Base-by-base conservation (phyloP, 2,113 vertebrate species). In the Spea bombifrons region DNA sequence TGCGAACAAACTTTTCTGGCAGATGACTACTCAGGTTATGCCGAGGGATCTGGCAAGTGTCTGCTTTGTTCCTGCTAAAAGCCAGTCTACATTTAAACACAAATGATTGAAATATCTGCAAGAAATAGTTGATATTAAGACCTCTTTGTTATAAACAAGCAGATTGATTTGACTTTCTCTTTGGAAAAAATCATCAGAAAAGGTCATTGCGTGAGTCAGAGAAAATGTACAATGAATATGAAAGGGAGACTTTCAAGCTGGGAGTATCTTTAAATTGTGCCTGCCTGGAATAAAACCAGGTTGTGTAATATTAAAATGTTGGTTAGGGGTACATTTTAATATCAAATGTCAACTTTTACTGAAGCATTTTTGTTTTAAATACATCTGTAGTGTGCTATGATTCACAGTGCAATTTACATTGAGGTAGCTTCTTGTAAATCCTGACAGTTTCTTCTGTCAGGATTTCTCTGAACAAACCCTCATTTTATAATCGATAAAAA, bases 161-260 rank as follows among this genome's bases (percentile, higher is more conserved):
- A 16, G 76, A 78, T n/a, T 81, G 75, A 74, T 84, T 82, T 84
- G 73, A 81, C 63, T 74, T 82, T 81, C 15, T 83, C 43, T 57
- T 45, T 48, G 78, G 79, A 82, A 81, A 83, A 79, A 75, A 84
- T 75, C 12, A 73, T 75, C 72, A 64, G 50, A 77, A 83, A 85
- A 82, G 65, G 67, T 77, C 76, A 76, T 70, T 66, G 15, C 13
- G 46, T 81, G 75, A 85, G 71, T 86, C 85, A 81, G 69, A 81
- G 46, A 45, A 71, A 7, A 10, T 83, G 77, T 44, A 81, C 6
- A 83, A 82, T 82, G 80, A 73, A 78, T 80, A 15, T 67, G 71
- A 72, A 59, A 77, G 49, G 12, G 15, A 66, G 63, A 16, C 47
- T 76, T 84, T 81, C 75, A 30, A 69, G 73, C 12, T 82, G 69